phyloP scores from a whole-genome alignment of 2,113 vertebrate genomes.

The Leuciscus idus region DNA sequence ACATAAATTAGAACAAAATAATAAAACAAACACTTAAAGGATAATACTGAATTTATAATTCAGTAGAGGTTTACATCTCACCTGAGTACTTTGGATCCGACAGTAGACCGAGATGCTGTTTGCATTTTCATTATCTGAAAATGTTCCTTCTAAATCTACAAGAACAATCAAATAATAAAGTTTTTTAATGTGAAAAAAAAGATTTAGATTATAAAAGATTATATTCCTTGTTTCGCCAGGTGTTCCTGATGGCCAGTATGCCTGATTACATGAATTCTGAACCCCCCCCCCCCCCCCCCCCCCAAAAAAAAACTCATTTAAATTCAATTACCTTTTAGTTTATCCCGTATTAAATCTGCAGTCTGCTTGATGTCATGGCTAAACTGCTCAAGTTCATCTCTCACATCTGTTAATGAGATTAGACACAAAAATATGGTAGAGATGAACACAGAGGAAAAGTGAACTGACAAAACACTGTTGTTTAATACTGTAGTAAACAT shows the following conservation, averaged over 20 bases:
- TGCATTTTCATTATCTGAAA: slow-evolving; percentile 71
- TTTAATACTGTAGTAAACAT: not conserved
- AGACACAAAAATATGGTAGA: not conserved
- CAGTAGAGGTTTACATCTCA: slow-evolving; percentile 58
- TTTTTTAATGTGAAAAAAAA: not conserved
- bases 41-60: not conserved
- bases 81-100: slow-evolving; percentile 90
- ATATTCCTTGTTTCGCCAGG: no score
- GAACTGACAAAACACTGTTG: not conserved
- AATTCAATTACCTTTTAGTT: slow-evolving; percentile 69
- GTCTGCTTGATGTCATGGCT: slow-evolving; percentile 86
- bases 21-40: not conserved
- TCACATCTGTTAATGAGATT: slow-evolving; percentile 74
- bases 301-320: not conserved
- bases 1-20: not conserved
- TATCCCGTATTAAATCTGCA: slow-evolving; percentile 77
- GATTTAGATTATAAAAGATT: not conserved
- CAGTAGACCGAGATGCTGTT: slow-evolving; percentile 78
- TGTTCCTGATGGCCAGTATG: not conserved
- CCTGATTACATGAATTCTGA: not conserved
- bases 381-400: slow-evolving; percentile 85
- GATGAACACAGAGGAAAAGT: not conserved
- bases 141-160: slow-evolving; percentile 83
- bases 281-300: no score
- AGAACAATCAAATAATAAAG: not conserved